phyloP scores from a whole-genome alignment of 2,888 invertebrate genomes.

The Megamerina dolium region DNA sequence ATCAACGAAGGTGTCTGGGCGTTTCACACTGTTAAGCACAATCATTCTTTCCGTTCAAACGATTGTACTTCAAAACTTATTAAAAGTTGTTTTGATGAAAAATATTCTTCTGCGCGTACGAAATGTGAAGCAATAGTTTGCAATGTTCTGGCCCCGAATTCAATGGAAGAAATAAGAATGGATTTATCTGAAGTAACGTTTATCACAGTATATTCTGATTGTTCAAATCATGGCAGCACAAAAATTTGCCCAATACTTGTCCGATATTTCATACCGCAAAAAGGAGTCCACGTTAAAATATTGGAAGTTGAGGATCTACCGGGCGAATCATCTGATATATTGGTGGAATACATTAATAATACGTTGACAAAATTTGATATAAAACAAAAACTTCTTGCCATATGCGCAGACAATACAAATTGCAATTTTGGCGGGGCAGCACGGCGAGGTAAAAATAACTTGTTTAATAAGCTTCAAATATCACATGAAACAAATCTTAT shows the following conservation, averaged over 20 bases:
- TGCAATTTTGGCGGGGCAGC: conserved; percentile 18
- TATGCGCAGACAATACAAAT: conserved; percentile 17
- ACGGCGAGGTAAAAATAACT: conserved; percentile 14
- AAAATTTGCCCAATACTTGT: conserved; percentile 19
- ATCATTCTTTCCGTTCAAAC: conserved; percentile 5
- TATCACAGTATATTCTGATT: conserved; percentile 16
- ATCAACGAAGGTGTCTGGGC: no score
- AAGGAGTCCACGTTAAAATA: conserved; percentile 16
- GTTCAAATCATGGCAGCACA: conserved; percentile 18
- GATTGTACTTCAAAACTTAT: conserved; percentile 9
- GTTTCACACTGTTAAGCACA: background rate
- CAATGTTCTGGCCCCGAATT: conserved; percentile 13
- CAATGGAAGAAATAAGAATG: conserved; percentile 11
- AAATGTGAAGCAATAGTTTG: conserved; percentile 13
- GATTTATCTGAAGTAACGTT: conserved; percentile 13
- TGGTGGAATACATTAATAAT: conserved; percentile 11
- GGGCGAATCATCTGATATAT: conserved; percentile 19
- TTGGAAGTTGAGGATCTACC: conserved; percentile 13
- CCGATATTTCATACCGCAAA: conserved; percentile 18
- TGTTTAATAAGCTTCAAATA: conserved; percentile 11
- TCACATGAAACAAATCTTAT: conserved; percentile 11
- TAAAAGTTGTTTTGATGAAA: conserved; percentile 6
- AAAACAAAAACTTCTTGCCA: conserved; percentile 13
- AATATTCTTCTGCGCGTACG: conserved; percentile 7
- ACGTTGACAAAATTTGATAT: conserved; percentile 8